phyloP scores from a whole-genome alignment of 2,888 invertebrate genomes.

The Dasysyrphus tricinctus region DNA sequence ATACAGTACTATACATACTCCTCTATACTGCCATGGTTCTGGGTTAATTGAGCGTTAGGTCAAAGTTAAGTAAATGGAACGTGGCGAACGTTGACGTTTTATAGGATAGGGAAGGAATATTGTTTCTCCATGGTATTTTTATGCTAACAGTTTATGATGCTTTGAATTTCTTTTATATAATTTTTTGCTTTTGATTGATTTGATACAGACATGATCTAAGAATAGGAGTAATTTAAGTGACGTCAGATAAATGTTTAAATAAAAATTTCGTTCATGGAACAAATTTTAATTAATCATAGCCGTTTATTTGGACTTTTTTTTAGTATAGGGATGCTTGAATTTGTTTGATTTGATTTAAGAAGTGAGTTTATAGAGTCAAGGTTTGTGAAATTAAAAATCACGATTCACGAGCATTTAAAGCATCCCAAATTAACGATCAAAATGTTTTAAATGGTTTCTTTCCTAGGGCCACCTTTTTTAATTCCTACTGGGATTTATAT shows the following conservation, averaged over 20 bases:
- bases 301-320: background rate
- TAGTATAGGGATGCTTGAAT: background rate
- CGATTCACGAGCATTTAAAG: background rate
- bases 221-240: slow-evolving; percentile 2
- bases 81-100: slow-evolving; percentile 9
- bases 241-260: slow-evolving; percentile 20
- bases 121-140: background rate
- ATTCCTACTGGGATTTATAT: too few species aligned
- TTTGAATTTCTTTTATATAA: background rate
- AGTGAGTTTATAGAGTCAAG: background rate
- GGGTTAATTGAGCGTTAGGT: slow-evolving; percentile 66
- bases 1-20: slow-evolving; percentile 4
- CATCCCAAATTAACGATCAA: too few species aligned
- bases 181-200: slow-evolving; percentile 10
- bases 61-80: slow-evolving; percentile 43
- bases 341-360: background rate
- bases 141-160: background rate
- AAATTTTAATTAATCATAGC: slow-evolving; percentile 4
- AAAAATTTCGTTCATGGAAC: background rate
- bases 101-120: background rate
- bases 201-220: background rate
- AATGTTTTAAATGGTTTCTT: too few species aligned
- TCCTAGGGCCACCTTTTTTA: too few species aligned
- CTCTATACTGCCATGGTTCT: slow-evolving; percentile 5
- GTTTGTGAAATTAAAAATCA: background rate